Percentiles rank a stretch among this genome's conserved stretches.
These are phyloP conservation scores for Coleophora deauratella DNA, from an alignment of 2,888 invertebrate genomes.

Conservation along the genomic window DNA sequence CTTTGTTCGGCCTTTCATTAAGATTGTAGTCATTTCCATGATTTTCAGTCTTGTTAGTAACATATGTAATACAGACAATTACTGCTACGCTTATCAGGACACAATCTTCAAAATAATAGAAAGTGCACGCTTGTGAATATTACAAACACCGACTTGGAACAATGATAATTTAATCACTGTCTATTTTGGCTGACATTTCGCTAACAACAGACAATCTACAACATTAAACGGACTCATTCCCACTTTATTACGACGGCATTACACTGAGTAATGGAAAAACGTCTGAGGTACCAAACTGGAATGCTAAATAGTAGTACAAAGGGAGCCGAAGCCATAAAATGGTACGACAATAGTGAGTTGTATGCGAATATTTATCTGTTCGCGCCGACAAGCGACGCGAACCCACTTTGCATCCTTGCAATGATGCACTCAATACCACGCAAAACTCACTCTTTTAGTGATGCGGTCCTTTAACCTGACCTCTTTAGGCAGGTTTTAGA, in stretches of 20 bases:
- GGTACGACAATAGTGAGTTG: conserved; percentile 59
- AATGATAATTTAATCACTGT: neutral
- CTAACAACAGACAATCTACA: conserved; percentile 40
- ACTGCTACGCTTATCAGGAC: too few relatives aligned
- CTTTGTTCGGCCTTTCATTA: too few relatives aligned
- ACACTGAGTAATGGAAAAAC: conserved; percentile 66
- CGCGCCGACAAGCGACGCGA: conserved; percentile 51
- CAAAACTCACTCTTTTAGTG: conserved; percentile 18
- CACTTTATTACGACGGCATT: conserved; percentile 59
- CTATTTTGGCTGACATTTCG: too few relatives aligned
- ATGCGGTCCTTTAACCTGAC: conserved; percentile 7
- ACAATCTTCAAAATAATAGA: too few relatives aligned
- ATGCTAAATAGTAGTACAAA: conserved; percentile 66
- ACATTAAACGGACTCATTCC: conserved; percentile 36
- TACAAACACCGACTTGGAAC: neutral
- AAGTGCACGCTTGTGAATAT: too few relatives aligned
- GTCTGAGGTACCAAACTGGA: conserved; percentile 60
- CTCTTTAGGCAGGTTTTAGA: too few relatives aligned
- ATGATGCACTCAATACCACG: conserved; percentile 55
- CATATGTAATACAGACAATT: too few relatives aligned
- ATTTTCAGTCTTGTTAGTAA: too few relatives aligned
- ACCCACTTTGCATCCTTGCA: conserved; percentile 57
- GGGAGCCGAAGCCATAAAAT: conserved; percentile 68
- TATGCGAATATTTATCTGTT: conserved; percentile 68
- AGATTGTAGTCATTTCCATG: too few relatives aligned